A percentile compares a stretch with the other conserved stretches of the same genome.
These are phyloP conservation scores for Ploceus nigricollis DNA, from an alignment of 2,113 vertebrate species.

Conservation along the genomic window DNA sequence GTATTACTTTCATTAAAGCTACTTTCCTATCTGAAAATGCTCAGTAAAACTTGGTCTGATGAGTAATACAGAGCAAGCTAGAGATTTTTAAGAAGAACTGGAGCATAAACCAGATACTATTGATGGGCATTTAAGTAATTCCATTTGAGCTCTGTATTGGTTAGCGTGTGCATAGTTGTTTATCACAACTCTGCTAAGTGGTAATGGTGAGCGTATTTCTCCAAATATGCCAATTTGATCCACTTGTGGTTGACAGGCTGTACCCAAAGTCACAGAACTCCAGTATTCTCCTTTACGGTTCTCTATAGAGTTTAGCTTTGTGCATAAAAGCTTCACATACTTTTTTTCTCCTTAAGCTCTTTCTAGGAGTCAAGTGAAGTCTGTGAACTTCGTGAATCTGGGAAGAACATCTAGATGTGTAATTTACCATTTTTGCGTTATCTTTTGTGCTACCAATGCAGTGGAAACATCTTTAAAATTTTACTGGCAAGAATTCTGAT, in stretches of 20 bases:
- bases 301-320: neutral
- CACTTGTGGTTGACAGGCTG: neutral
- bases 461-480: neutral
- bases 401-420: neutral
- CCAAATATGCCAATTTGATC: neutral
- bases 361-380: neutral
- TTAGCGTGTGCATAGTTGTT: neutral
- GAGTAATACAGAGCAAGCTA: neutral
- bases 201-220: neutral
- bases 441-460: neutral
- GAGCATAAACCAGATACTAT: neutral
- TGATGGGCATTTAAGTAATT: neutral
- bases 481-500: neutral
- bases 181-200: neutral
- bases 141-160: fast-evolving
- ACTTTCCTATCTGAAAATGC: neutral
- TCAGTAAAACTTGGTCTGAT: neutral
- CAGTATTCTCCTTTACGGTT: neutral
- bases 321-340: fast-evolving
- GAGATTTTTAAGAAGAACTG: neutral
- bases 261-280: neutral
- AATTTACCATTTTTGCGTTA: neutral
- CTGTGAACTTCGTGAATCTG: neutral
- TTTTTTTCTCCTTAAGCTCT: neutral
- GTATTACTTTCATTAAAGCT: neutral